Evolutionary conservation across 2,888 invertebrate genomes (phyloP).

Genomic region (Heliconius charithonia): DNA sequence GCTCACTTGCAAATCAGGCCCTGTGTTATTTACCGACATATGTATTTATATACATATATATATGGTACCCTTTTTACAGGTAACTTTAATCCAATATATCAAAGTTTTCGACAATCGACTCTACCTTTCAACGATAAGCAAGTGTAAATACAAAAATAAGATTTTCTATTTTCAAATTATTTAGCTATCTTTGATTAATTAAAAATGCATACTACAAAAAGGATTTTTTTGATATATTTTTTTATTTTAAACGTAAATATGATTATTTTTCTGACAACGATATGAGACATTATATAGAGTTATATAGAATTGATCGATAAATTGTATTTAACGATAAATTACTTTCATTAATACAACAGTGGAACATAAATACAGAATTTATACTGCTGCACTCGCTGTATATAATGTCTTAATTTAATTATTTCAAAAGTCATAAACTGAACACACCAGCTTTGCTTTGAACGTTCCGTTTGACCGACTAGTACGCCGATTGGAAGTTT

Average conservation of each 20-base stretch:
- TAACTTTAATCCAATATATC: constrained; percentile 48
- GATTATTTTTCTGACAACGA: no score
- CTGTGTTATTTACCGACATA: constrained; percentile 34
- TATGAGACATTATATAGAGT: neutral
- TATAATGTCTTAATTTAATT: constrained; percentile 48
- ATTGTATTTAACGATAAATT: constrained; percentile 42
- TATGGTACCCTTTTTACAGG: constrained; percentile 34
- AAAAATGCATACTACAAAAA: no score
- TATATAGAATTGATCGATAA: neutral
- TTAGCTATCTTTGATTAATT: no score
- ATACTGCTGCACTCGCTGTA: constrained; percentile 17
- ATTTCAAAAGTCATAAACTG: constrained; percentile 31
- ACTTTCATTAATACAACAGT: constrained; percentile 32
- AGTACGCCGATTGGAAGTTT: neutral
- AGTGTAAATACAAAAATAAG: neutral
- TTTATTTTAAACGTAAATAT: no score
- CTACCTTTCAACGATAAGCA: neutral
- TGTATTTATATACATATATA: no score
- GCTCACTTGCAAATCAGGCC: constrained; percentile 46
- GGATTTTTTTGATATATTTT: no score
- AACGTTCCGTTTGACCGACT: neutral
- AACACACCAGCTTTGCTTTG: neutral
- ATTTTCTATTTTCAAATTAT: no score
- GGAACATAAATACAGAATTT: constrained; percentile 43
- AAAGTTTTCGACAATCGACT: constrained; percentile 38